Base-by-base conservation (phyloP, 2,888 invertebrate species). In the Scaptomyza cyrtandrae region DNA sequence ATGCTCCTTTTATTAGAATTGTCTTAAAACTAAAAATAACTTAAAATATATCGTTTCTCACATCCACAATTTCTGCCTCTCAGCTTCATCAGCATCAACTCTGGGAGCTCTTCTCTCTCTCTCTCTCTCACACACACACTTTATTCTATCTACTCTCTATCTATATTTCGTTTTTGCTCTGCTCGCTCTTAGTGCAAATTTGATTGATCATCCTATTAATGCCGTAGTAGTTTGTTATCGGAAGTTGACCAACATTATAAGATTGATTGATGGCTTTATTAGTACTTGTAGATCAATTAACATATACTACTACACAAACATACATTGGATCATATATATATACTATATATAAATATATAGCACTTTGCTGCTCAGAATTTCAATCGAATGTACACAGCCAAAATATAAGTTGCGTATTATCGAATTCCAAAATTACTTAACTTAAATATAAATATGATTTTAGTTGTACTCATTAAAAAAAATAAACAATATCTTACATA, bases 1-100 rank as follows among this genome's bases (percentile, higher is more conserved):
- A 14, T 64, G 37, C 10, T 54, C 43, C 44, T 41, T 27, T 39
- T 49, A 37, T 37, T 74, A 59, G 58, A 74, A 44, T 58, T 33
- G 43, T 46, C 49, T 37, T 53, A 37, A 44, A 13, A 29, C 29
- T 6, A 0, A 29, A 29, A 11, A 44, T 37, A 35, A 45, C 53
- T 52, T 52, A 53, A 43, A 16, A 11, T 5, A 19, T 9, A 35
- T 10, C 6, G 6, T 33, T 24, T 37, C 24, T 37, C 58, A 52
- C 58, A 24, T 56, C 53, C 62, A 52, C 52, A 59, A 68, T 29
- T 50, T 76, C 37, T 71, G 60, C 63, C 59, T 58, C 59, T 61
- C 29, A 54, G 73, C 58, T 62, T 67, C 29, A 44, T 54, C 55
- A n/a, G 24, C 49, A 57, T 44, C 39, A 56, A 29, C 48, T 45